Evolutionary conservation across 2,888 invertebrate species (phyloP).

Genomic region (Julus scandinavius): DNA sequence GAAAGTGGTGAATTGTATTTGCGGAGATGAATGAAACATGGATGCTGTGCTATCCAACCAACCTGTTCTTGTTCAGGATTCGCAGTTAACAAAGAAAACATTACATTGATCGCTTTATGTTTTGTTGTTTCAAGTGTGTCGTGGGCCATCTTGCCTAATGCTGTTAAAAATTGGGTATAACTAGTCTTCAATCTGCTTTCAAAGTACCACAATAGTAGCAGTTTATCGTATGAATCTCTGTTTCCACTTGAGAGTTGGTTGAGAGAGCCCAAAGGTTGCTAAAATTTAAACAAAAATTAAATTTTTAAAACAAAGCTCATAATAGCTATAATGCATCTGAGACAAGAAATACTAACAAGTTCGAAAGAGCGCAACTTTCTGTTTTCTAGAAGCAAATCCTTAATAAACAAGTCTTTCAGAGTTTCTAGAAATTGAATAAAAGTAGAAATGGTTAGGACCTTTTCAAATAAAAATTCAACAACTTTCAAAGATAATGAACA

Average conservation of each 20-base stretch:
- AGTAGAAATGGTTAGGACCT: neutral
- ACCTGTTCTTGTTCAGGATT: constrained; percentile 89
- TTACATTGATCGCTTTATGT: constrained; percentile 79
- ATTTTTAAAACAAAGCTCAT: too few species aligned
- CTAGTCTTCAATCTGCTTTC: constrained; percentile 86
- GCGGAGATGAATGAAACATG: too few species aligned
- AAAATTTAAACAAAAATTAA: constrained; percentile 55
- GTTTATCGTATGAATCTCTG: constrained; percentile 72
- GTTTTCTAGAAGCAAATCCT: constrained; percentile 69
- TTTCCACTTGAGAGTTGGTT: constrained; percentile 71
- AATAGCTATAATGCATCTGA: neutral
- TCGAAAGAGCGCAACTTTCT: constrained; percentile 65
- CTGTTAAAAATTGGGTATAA: constrained; percentile 76
- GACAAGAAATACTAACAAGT: constrained; percentile 62
- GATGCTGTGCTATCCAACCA: too few species aligned
- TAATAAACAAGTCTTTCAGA: constrained; percentile 79
- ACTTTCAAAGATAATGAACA: too few species aligned
- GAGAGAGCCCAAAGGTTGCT: constrained; percentile 65
- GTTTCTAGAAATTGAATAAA: constrained; percentile 71
- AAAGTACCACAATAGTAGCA: constrained; percentile 84
- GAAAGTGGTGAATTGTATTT: too few species aligned
- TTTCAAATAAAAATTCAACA: neutral
- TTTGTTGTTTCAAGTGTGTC: constrained; percentile 84
- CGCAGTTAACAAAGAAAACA: constrained; percentile 79
- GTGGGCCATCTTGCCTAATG: constrained; percentile 78